Percentiles rank a stretch among this genome's conserved stretches.
phyloP scores from a whole-genome alignment of 2,888 invertebrate genomes.

The Eupithecia subumbrata region DNA sequence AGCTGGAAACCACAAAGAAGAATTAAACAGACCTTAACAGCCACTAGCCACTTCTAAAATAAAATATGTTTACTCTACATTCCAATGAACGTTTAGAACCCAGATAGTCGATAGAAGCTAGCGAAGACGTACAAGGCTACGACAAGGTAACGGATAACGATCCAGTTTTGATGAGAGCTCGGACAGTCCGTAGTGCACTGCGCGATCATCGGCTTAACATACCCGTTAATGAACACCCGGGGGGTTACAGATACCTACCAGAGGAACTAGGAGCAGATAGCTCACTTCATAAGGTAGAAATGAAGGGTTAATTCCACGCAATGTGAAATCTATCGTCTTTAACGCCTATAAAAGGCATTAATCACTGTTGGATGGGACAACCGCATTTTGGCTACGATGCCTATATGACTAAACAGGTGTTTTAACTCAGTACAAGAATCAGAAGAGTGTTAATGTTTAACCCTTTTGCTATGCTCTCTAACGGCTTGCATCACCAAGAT shows the following conservation, averaged over 20 bases:
- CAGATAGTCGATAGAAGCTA: not conserved
- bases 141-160: slow-evolving; percentile 7
- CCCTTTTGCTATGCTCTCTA: not conserved
- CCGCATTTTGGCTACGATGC: not conserved
- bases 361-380: not conserved
- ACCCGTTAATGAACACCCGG: slow-evolving; percentile 74
- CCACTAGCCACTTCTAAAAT: not conserved
- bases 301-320: too few species aligned
- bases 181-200: slow-evolving; percentile 41
- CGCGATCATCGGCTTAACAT: slow-evolving; percentile 75
- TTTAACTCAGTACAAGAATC: not conserved
- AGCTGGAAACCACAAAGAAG: not conserved
- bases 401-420: not conserved
- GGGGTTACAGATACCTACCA: slow-evolving; percentile 24
- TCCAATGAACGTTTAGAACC: too few species aligned
- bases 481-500: not conserved
- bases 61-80: not conserved
- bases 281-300: slow-evolving; percentile 11
- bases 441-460: not conserved
- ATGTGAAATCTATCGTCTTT: too few species aligned
- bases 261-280: slow-evolving; percentile 22
- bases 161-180: slow-evolving; percentile 29
- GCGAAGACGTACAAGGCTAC: not conserved
- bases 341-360: too few species aligned
- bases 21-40: not conserved